These are phyloP conservation scores for Capromys pilorides DNA, from an alignment of 2,797 vertebrate genomes.

Conservation along the genomic window DNA sequence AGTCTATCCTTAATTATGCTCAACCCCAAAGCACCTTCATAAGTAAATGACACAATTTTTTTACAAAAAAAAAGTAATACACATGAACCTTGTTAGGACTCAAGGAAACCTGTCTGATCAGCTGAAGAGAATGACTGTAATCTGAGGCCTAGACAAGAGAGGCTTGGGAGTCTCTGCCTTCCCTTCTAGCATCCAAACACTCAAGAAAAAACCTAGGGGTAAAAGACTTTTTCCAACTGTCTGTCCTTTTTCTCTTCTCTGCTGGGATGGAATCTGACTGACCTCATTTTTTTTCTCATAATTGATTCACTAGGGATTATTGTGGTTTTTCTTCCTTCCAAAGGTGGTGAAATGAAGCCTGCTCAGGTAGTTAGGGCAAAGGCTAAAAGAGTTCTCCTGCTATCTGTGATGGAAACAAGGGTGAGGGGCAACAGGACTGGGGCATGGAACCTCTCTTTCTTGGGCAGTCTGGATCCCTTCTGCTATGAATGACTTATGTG, in stretches of 20 bases:
- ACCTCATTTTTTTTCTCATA: background rate
- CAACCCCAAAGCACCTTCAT: conserved; percentile 61
- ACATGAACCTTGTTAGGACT: conserved; percentile 27
- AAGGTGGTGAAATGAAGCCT: background rate
- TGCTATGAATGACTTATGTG: background rate
- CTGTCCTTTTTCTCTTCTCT: background rate
- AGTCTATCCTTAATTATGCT: conserved; percentile 69
- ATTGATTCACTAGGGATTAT: background rate
- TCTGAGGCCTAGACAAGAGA: background rate
- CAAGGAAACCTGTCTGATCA: conserved; percentile 2
- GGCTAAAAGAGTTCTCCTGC: background rate
- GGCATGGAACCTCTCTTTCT: background rate
- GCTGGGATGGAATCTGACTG: background rate
- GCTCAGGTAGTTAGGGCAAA: background rate
- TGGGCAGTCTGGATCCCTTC: background rate
- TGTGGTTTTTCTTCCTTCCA: background rate
- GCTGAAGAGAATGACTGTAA: background rate
- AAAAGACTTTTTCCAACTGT: background rate
- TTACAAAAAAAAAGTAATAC: conserved; percentile 66
- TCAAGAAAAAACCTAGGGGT: background rate
- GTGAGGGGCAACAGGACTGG: background rate
- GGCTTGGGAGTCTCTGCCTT: background rate
- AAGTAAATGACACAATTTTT: conserved; percentile 65
- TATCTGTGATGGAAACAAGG: background rate
- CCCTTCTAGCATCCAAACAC: background rate